phyloP scores from a whole-genome alignment of 2,113 vertebrate species.

The Ctenomys sociabilis region DNA sequence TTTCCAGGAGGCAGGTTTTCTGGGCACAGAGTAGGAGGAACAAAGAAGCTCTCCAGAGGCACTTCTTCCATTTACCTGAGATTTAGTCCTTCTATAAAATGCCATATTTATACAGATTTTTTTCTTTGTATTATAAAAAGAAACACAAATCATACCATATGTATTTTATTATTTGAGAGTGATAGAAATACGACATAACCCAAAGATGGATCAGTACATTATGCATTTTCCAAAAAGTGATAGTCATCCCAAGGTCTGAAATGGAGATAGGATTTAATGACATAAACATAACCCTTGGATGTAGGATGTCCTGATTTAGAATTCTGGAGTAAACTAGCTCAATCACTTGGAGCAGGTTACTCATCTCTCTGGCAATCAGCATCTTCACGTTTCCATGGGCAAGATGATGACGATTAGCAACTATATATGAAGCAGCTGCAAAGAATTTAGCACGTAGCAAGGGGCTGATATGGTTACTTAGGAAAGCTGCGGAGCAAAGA shows the following conservation, averaged over 20 bases:
- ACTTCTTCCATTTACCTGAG: neutral
- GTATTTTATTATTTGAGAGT: neutral
- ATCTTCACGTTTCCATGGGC: neutral
- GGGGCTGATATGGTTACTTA: neutral
- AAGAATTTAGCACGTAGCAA: too few species aligned
- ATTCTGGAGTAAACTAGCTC: neutral
- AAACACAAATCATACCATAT: neutral
- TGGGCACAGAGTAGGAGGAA: neutral
- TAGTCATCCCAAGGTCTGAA: neutral
- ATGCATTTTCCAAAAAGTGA: neutral
- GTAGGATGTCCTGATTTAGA: neutral
- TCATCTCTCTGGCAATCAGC: neutral
- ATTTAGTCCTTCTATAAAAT: neutral
- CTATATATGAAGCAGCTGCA: neutral
- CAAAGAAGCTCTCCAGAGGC: neutral
- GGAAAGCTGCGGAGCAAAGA: neutral
- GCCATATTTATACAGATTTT: neutral
- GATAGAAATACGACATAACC: neutral
- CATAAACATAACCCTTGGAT: neutral
- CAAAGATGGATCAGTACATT: neutral
- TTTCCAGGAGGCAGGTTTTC: neutral
- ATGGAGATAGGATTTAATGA: neutral
- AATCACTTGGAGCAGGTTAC: neutral
- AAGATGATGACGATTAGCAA: neutral
- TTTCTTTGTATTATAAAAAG: neutral